Percentiles rank a stretch among this genome's conserved stretches.
phyloP scores from a whole-genome alignment of 2,888 invertebrate species.

The Callinectes sapidus region DNA sequence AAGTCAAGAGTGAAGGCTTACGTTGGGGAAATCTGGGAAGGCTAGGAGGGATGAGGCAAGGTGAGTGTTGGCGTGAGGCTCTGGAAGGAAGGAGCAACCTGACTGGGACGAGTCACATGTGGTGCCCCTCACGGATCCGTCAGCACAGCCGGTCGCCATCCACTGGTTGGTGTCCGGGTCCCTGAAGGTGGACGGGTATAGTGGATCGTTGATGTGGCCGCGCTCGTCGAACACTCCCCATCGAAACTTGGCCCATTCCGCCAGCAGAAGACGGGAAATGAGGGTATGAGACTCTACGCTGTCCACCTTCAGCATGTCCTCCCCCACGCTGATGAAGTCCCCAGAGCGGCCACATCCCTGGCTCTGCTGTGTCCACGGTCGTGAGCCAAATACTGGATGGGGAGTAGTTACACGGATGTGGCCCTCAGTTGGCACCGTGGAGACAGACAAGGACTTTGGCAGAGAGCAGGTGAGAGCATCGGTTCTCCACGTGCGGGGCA shows the following conservation, averaged over 20 bases:
- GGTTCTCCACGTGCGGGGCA: conserved; percentile 64
- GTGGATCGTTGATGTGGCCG: conserved; percentile 80
- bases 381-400: conserved; percentile 78
- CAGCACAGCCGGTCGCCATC: conserved; percentile 66
- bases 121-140: conserved; percentile 62
- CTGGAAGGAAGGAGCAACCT: conserved; percentile 65
- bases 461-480: conserved; percentile 66
- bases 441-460: conserved; percentile 74
- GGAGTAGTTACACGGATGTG: conserved; percentile 79
- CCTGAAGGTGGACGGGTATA: conserved; percentile 80
- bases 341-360: conserved; percentile 80
- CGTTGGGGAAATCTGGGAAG: conserved; percentile 65
- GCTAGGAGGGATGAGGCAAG: conserved; percentile 68
- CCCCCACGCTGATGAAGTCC: conserved; percentile 79
- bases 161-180: conserved; percentile 64
- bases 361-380: conserved; percentile 81
- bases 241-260: conserved; percentile 82
- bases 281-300: conserved; percentile 73
- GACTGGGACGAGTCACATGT: conserved; percentile 65
- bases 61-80: conserved; percentile 63
- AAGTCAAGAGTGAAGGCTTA: conserved; percentile 35
- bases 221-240: conserved; percentile 84
- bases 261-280: conserved; percentile 77
- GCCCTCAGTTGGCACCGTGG: conserved; percentile 75
- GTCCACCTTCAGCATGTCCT: conserved; percentile 73